Evolutionary conservation across 2,113 vertebrate species (phyloP).

Genomic region (Cheilinus undulatus): DNA sequence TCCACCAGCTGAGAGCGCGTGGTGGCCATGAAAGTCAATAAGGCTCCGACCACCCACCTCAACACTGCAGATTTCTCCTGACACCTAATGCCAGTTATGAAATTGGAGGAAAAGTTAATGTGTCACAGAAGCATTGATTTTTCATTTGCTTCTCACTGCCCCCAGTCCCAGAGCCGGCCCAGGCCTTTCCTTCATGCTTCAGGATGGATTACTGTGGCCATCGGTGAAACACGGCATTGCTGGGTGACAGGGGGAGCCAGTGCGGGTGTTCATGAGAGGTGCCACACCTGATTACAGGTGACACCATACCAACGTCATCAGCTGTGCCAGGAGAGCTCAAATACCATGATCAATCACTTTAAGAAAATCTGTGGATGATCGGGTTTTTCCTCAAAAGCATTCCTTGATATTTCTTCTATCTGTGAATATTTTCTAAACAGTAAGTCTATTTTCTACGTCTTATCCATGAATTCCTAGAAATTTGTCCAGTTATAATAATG

Average conservation of each 20-base stretch:
- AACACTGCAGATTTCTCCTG: conserved; percentile 73
- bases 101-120: conserved; percentile 84
- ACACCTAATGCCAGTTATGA: conserved; percentile 81
- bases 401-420: background rate
- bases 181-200: conserved; percentile 72
- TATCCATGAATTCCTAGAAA: conserved; percentile 27
- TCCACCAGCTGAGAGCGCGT: conserved; percentile 43
- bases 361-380: background rate
- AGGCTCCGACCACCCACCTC: conserved; percentile 58
- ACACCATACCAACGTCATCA: conserved; percentile 46
- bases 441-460: conserved; percentile 13
- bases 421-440: background rate
- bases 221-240: conserved; percentile 53
- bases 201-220: conserved; percentile 73
- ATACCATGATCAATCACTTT: conserved; percentile 29
- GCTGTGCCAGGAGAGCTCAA: conserved; percentile 34
- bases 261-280: conserved; percentile 66
- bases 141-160: conserved; percentile 79
- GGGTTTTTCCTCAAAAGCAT: background rate
- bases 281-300: conserved; percentile 77
- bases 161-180: conserved; percentile 60
- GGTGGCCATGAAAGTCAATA: conserved; percentile 66
- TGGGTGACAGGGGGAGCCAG: conserved; percentile 58
- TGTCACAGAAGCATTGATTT: conserved; percentile 83
- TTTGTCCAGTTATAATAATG: conserved; percentile 11